Evolutionary conservation across 2,797 vertebrate genomes (phyloP).

Genomic region (Xenops minutus): DNA sequence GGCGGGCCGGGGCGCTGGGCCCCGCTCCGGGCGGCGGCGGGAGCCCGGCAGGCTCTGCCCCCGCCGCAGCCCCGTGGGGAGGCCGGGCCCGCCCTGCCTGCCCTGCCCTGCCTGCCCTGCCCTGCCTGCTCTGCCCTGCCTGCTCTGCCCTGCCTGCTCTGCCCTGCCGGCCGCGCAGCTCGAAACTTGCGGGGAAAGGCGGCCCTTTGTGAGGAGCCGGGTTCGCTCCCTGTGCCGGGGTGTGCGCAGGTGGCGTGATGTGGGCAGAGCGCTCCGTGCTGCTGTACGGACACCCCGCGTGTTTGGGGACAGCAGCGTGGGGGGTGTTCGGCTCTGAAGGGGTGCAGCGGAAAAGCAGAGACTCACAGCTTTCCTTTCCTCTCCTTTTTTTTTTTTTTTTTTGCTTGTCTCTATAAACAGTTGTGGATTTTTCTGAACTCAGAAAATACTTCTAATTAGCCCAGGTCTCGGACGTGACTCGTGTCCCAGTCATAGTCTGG

Average conservation of each 20-base stretch:
- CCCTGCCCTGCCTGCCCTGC: neutral
- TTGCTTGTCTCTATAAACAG: rapidly evolving
- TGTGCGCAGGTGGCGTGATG: neutral
- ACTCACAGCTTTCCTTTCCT: rapidly evolving
- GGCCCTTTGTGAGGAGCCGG: rapidly evolving
- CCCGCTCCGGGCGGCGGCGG: neutral
- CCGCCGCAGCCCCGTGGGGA: neutral
- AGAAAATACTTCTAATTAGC: neutral
- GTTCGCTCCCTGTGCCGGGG: rapidly evolving
- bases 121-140: neutral
- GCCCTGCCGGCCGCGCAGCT: neutral
- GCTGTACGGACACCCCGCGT: neutral
- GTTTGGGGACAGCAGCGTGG: neutral
- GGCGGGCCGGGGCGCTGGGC: neutral
- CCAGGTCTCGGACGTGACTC: neutral
- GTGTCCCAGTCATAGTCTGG: neutral
- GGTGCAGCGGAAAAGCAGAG: neutral
- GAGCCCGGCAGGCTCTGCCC: neutral
- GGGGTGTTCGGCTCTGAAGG: neutral
- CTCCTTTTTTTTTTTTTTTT: too few relatives aligned
- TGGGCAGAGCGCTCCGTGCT: neutral
- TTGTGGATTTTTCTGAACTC: neutral
- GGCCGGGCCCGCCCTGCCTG: neutral
- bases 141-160: neutral
- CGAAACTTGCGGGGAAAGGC: neutral